Evolutionary conservation across 2,888 invertebrate genomes (phyloP).

Genomic region (Pseudolycoriella hygida): DNA sequence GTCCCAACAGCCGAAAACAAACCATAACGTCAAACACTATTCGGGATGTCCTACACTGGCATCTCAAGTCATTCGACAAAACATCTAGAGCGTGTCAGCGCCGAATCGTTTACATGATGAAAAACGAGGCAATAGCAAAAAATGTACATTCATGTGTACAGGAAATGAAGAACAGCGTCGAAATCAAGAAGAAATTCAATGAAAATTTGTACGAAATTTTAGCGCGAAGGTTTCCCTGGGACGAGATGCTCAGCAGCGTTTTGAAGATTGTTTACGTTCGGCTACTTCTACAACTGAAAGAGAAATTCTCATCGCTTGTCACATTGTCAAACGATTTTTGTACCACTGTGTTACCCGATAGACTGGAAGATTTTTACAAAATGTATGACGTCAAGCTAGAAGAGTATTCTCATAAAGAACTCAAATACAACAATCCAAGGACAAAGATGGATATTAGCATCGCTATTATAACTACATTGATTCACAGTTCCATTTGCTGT

Average conservation of each 20-base stretch:
- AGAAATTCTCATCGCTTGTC: constrained; percentile 16
- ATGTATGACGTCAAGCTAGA: constrained; percentile 11
- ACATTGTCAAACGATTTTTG: constrained; percentile 4
- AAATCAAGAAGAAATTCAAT: constrained; percentile 29
- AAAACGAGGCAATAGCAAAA: constrained; percentile 36
- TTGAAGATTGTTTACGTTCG: constrained; percentile 24
- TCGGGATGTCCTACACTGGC: constrained; percentile 37
- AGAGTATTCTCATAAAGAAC: constrained; percentile 6
- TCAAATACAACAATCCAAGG: constrained; percentile 22
- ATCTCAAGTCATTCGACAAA: constrained; percentile 39
- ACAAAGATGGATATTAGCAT: constrained; percentile 32
- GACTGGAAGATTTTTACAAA: constrained; percentile 20
- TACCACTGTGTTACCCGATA: constrained; percentile 19
- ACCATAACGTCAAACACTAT: constrained; percentile 29
- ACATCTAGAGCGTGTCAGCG: constrained; percentile 49
- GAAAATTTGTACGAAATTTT: constrained; percentile 24
- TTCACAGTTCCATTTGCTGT: constrained; percentile 47
- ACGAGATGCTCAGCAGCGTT: constrained; percentile 18
- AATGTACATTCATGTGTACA: constrained; percentile 42
- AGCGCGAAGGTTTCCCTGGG: constrained; percentile 18
- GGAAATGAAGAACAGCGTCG: constrained; percentile 38
- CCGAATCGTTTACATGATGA: constrained; percentile 41
- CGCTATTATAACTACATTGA: constrained; percentile 36
- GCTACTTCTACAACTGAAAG: constrained; percentile 20
- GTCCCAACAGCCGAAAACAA: constrained; percentile 18